phyloP scores from a whole-genome alignment of 2,113 vertebrate genomes.

The Varanus salvator region DNA sequence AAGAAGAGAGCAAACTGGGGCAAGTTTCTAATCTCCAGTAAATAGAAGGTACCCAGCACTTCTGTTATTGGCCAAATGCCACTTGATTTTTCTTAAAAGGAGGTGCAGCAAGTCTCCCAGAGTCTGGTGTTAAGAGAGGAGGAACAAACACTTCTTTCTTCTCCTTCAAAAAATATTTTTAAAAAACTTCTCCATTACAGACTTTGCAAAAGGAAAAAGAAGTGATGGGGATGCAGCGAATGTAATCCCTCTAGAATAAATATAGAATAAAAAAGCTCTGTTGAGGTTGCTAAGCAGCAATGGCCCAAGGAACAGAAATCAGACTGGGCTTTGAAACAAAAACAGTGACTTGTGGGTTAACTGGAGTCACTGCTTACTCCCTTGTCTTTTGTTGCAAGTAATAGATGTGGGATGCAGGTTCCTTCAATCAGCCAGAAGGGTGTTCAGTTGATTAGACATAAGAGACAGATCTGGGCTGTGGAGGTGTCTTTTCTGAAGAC shows the following conservation, averaged over 20 bases:
- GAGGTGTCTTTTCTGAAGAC: neutral
- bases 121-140: neutral
- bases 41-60: neutral
- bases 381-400: conserved; percentile 6
- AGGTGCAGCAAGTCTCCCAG: conserved; percentile 5
- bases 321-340: conserved; percentile 57
- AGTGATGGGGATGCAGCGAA: conserved; percentile 27
- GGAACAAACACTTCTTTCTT: conserved; percentile 53
- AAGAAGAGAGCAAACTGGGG: neutral
- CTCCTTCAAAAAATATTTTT: neutral
- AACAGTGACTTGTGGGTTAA: conserved; percentile 58
- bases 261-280: conserved; percentile 69
- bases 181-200: conserved; percentile 30
- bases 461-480: neutral
- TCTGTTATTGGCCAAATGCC: neutral
- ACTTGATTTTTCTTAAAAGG: neutral
- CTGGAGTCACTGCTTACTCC: conserved; percentile 47
- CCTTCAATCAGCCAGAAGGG: neutral
- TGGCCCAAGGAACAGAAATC: conserved; percentile 62
- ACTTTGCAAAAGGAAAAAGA: conserved; percentile 49
- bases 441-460: neutral
- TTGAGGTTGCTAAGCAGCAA: conserved; percentile 76
- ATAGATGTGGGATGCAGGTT: conserved; percentile 12
- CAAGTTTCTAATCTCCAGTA: neutral
- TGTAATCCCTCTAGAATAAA: conserved; percentile 64